Base-by-base conservation (phyloP, 2,797 vertebrate genomes). In the Acrocephalus scirpaceus region DNA sequence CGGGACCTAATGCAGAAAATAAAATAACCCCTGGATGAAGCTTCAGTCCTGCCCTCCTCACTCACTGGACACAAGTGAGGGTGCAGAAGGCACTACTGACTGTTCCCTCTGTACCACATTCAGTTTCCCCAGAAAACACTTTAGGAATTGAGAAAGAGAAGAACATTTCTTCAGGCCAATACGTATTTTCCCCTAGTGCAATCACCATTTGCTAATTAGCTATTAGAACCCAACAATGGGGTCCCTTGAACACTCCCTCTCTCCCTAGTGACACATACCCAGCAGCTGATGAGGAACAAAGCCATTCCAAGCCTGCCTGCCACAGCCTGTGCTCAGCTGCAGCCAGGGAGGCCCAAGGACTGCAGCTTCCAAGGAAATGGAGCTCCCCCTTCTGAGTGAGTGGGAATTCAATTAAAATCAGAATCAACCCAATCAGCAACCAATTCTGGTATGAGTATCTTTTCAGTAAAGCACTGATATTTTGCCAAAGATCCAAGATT, bases 381-480 rank as follows among this genome's bases (percentile, higher is more conserved):
- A 91, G 83, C 80, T 90, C 57, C 80, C 60, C 19, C 67, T 95
- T 82, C 90, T 47, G 92, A 93, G 51, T 1, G 19, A 74, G 13
- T 1, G 21, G 4, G 17, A 13, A 22, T 25, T 66, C 13, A 38
- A 26, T 7, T 26, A 23, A 27, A 75, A 27, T 1, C 32, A 78
- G 8, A 15, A 73, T 21, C 50, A 10, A 7, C 20, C 47, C 42
- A 9, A 50, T 1, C 2, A 0, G 23, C 9, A 45, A 3, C 17
- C 42, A 14, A n/a, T 61, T 65, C 48, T 66, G 12, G 0, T 13
- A 65, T 0, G 2, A 44, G 13, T 8, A 32, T 3, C 7, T n/a
- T 60, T 73, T 7, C 62, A n/a, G 27, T 14, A 36, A 64, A 60
- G 45, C 9, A 71, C 14, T 34, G 42, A 5, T 13, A 42, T 13